Evolutionary conservation across 2,888 invertebrate genomes (phyloP).

Genomic region (Diogma glabrata): DNA sequence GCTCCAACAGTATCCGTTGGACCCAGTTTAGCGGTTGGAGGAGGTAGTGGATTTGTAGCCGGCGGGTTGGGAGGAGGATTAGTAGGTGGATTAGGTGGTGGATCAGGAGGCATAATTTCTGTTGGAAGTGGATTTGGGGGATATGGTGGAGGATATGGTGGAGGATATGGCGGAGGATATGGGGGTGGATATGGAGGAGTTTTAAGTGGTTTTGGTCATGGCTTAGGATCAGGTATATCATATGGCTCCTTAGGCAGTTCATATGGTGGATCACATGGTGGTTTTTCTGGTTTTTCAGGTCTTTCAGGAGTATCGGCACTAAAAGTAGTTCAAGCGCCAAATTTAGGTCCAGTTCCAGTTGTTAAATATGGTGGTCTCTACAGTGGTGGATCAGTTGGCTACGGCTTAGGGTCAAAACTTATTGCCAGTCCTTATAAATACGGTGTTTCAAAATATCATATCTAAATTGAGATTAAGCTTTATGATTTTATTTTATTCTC

Average conservation of each 20-base stretch:
- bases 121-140: neutral
- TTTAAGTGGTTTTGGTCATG: neutral
- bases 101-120: neutral
- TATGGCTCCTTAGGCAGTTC: neutral
- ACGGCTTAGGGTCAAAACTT: conserved; percentile 4
- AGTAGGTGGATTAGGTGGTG: neutral
- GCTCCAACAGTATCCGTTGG: conserved; percentile 7
- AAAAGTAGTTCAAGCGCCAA: conserved; percentile 6
- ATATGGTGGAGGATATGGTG: neutral
- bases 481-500: too few species aligned
- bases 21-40: neutral
- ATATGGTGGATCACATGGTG: neutral
- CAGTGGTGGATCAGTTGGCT: conserved; percentile 3
- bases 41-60: neutral
- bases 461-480: too few species aligned
- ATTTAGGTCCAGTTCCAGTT: neutral
- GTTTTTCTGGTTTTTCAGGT: neutral
- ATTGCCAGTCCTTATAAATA: too few species aligned
- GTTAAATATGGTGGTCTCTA: conserved; percentile 5
- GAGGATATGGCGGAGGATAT: neutral
- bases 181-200: too few species aligned
- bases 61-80: neutral
- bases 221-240: neutral
- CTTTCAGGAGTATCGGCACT: neutral
- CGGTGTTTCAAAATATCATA: neutral